These are phyloP conservation scores for Alviniconcha strummeri DNA, from an alignment of 2,888 invertebrate genomes.

Conservation along the genomic window DNA sequence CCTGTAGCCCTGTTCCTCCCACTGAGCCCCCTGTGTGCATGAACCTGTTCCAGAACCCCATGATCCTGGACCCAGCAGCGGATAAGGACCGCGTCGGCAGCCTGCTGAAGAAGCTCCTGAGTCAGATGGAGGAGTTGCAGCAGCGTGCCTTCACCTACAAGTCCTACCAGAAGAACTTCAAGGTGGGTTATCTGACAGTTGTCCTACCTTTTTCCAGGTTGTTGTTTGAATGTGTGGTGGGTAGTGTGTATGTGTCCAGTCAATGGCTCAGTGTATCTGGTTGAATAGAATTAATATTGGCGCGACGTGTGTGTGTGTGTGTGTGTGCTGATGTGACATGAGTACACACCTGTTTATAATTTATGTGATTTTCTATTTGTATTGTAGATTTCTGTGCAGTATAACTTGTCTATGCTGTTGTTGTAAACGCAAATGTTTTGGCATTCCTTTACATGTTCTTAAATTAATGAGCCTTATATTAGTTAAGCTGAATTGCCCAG, in stretches of 20 bases:
- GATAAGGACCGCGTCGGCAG: constrained; percentile 81
- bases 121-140: constrained; percentile 80
- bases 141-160: constrained; percentile 84
- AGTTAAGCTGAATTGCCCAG: no score
- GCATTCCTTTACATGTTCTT: no score
- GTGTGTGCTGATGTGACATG: not conserved
- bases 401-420: no score
- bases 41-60: constrained; percentile 79
- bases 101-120: constrained; percentile 80
- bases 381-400: no score
- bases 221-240: not conserved
- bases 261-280: no score
- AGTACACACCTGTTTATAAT: no score
- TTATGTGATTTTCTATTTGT: no score
- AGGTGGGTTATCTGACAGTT: constrained; percentile 76
- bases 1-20: no score
- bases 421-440: no score
- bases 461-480: no score
- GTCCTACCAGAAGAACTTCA: constrained; percentile 88
- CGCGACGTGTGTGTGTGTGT: not conserved
- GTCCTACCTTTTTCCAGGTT: not conserved
- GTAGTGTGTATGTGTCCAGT: not conserved
- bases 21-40: no score
- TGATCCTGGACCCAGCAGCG: constrained; percentile 84
- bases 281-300: no score